Evolutionary conservation across 2,113 vertebrate genomes (phyloP), one percentile per base, ranked within the genome.

Genomic region (Tympanuchus pallidicinctus): DNA sequence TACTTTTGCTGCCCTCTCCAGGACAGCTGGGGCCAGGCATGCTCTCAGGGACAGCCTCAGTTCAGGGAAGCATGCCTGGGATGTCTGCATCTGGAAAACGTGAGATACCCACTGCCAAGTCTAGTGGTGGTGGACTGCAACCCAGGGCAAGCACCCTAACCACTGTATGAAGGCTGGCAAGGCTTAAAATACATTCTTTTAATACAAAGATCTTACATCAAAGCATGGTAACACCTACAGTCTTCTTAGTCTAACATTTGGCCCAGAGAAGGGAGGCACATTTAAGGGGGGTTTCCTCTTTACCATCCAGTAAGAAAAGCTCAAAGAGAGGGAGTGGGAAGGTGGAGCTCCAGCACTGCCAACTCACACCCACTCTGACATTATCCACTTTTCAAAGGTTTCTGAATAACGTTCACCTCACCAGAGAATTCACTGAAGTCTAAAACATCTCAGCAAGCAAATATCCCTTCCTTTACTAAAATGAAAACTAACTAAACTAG

Each of bases 1-100:
- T 28, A 24, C 80, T 70, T 6, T 66, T 96, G 79, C 96, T 94
- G 96, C 94, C 95, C 93, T 87, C 94, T 97, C 93, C 85, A 93
- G 95, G 92, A 57, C 86, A 61, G 45, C 22, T 14, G 54, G 8
- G 24, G 57, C 57, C 56, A 22, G 25, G 30, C 65, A 57, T 8
- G 18, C 0, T 70, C 30, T 24, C 0, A 0, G 56, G 47, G 24
- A 59, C 25, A 48, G 22, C 5, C 20, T 16, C 27, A 0, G 2
- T 8, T 48, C 1, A 0, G 63, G 15, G 65, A 34, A 0, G 8
- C 28, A 8, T 1, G 1, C 9, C 24, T 5, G 2, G 45, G 32
- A 8, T 8, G 20, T 0, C 1, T 3, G 11, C 7, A 65, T 43
- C 45, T 48, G 48, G 38, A 43, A 50, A 69, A 90, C 13, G 20